Base-by-base conservation (phyloP, 2,797 vertebrate species). In the Halcyon smyrnensis region DNA sequence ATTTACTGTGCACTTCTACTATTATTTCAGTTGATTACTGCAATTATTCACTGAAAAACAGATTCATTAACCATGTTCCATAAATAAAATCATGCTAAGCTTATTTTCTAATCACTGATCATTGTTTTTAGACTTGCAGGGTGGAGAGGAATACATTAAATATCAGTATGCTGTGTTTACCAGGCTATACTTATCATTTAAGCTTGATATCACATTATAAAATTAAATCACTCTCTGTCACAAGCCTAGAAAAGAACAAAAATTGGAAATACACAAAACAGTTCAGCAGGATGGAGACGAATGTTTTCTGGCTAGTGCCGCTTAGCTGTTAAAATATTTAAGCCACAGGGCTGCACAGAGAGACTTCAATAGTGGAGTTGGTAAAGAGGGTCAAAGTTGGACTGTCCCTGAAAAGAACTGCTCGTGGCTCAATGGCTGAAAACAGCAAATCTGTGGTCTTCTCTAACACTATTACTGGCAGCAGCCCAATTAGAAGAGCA, bases 61-160 rank as follows among this genome's bases (percentile, higher is more conserved):
- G 37, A 81, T 79, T 94, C 43, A 83, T 90, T 93, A 63, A 60
- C 34, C 59, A 67, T 46, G 34, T 88, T 93, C 90, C 69, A 74
- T 91, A 95, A 94, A 86, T 90, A 91, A 95, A 95, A 87, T 85
- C 32, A 70, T 9, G 32, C 45, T 84, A 71, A 89, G 46, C 71
- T 89, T 92, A 65, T 96, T 97, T 96, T 82, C 83, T 84, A 67
- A 84, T 90, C 90, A 73, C 59, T 84, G 87, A 84, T 84, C 70
- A 74, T 80, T 91, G 60, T 94, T 96, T 88, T 82, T 83, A 94
- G 54, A 83, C 68, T 73, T 46, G 36, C 36, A 74, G 41, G 43
- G 78, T 91, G 50, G 34, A 50, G 86, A 89, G 34, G 54, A 93
- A 84, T 67, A 76, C 62, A 75, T 93, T 81, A 91, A 85, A 87